Conservation (phyloP, 2,113 vertebrate genomes). For the Indri indri region DNA sequence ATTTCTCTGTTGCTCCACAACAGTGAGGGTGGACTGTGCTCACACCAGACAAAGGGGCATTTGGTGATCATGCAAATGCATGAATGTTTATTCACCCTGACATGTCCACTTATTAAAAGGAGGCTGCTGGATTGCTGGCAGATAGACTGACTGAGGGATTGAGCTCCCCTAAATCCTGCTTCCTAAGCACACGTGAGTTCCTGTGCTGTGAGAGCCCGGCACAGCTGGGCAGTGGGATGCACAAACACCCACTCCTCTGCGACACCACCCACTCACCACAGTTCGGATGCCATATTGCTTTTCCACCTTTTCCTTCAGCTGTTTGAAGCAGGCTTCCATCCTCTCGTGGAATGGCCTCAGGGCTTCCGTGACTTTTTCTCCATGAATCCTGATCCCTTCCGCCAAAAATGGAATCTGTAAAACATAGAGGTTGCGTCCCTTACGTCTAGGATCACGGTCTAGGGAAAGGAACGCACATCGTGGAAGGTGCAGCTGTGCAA, state of each 20-base stretch:
- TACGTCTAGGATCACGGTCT: neutral
- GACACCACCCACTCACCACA: slow-evolving; percentile 82
- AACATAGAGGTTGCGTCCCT: accelerated
- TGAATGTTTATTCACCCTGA: accelerated
- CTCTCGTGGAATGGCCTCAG: slow-evolving; percentile 96
- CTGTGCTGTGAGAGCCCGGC: neutral
- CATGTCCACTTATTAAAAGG: accelerated
- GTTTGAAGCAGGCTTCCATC: slow-evolving; percentile 96
- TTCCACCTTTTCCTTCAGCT: slow-evolving; percentile 96
- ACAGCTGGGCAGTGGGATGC: accelerated
- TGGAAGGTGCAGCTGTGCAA: accelerated
- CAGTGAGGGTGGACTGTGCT: neutral
- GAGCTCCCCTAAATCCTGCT: neutral
- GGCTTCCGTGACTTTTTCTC: slow-evolving; percentile 97
- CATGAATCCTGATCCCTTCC: slow-evolving; percentile 95
- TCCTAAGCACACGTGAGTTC: neutral
- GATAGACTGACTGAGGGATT: neutral
- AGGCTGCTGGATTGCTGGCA: neutral
- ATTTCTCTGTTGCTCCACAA: neutral
- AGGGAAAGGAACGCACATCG: accelerated
- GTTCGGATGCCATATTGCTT: slow-evolving; percentile 93
- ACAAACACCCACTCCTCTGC: accelerated
- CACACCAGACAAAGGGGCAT: neutral
- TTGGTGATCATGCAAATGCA: no score
- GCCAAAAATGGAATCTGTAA: slow-evolving; percentile 95